A percentile compares a stretch with the other conserved stretches of the same genome.
These are phyloP conservation scores for Pseudanteris insignis DNA, from an alignment of 2,888 invertebrate genomes.

Conservation along the genomic window DNA sequence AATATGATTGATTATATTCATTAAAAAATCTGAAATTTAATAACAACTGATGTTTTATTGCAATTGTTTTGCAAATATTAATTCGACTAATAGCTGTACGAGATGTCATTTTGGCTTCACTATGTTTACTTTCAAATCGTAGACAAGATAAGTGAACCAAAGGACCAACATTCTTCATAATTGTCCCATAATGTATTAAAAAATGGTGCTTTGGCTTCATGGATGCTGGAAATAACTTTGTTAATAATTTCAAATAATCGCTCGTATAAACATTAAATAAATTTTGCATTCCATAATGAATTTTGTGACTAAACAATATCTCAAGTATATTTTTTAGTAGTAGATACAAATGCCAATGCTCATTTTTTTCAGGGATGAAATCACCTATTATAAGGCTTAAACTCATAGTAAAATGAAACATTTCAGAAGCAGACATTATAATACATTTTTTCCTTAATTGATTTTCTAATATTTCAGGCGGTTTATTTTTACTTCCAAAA, in stretches of 20 bases:
- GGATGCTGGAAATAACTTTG: not conserved
- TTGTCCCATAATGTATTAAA: slow-evolving; percentile 1
- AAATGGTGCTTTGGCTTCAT: slow-evolving; percentile 11
- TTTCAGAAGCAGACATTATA: slow-evolving; percentile 5
- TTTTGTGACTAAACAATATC: slow-evolving; percentile 10
- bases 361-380: not conserved
- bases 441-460: slow-evolving; percentile 2
- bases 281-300: not conserved
- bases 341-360: slow-evolving; percentile 1
- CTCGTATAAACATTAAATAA: not conserved
- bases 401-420: slow-evolving; percentile 1
- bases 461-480: slow-evolving; percentile 5
- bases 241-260: slow-evolving; percentile 3
- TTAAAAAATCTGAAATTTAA: slow-evolving; percentile 7
- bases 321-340: slow-evolving; percentile 1
- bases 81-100: slow-evolving; percentile 3
- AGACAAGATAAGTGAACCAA: slow-evolving; percentile 3
- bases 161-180: slow-evolving; percentile 10
- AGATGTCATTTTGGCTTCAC: slow-evolving; percentile 6
- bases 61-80: slow-evolving; percentile 10
- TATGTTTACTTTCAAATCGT: slow-evolving; percentile 10
- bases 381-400: slow-evolving; percentile 6
- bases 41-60: slow-evolving; percentile 9
- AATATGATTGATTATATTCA: too few relatives aligned
- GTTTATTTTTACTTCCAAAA: slow-evolving; percentile 4